Evolutionary conservation across 2,113 vertebrate genomes (phyloP).

Genomic region (Mandrillus leucophaeus): DNA sequence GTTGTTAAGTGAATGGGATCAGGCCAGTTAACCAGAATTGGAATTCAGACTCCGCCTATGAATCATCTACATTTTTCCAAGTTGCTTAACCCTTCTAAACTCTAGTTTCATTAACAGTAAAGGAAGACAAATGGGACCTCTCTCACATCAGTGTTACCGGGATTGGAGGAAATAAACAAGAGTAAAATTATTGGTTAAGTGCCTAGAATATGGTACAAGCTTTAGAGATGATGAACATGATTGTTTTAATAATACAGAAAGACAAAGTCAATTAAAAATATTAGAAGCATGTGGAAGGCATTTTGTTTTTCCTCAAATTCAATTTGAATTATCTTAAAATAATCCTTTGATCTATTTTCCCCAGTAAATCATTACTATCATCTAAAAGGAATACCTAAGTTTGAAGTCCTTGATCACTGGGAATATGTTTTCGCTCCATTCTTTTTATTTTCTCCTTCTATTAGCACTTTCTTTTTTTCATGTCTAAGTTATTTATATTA

Average conservation of each 20-base stretch:
- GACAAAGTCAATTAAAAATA: background rate
- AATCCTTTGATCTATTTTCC: background rate
- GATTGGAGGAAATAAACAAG: background rate
- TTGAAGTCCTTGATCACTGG: background rate
- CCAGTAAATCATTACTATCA: background rate
- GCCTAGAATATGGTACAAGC: background rate
- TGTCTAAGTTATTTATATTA: background rate
- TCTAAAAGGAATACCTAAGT: background rate
- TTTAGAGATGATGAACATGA: background rate
- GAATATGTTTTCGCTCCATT: background rate
- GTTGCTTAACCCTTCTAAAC: background rate
- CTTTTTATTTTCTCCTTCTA: background rate
- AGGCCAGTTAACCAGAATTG: background rate
- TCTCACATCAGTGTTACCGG: background rate
- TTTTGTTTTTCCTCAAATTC: slow-evolving; percentile 1
- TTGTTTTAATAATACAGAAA: background rate
- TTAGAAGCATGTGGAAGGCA: background rate
- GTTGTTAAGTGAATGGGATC: background rate
- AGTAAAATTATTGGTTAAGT: background rate
- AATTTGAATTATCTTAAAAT: background rate
- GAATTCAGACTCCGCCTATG: background rate
- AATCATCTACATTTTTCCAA: background rate
- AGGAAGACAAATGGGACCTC: background rate
- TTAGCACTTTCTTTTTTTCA: background rate
- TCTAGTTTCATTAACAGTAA: background rate